Evolutionary conservation across 2,113 vertebrate genomes (phyloP), one percentile per base, ranked within the genome.

Genomic region (Petroica traversi): DNA sequence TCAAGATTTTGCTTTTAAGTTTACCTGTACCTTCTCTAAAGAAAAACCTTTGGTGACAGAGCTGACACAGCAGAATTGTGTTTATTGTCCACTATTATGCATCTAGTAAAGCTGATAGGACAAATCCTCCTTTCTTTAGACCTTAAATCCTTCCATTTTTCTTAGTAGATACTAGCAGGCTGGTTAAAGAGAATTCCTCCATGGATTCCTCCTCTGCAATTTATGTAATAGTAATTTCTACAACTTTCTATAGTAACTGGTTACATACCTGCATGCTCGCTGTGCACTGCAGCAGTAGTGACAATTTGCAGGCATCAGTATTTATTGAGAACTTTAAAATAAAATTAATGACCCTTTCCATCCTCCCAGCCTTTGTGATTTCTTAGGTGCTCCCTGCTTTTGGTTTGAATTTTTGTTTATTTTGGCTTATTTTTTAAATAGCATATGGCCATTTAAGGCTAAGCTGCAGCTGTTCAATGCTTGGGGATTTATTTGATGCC

Each of bases 201-300:
- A 6, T 12, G 61, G 57, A 38, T 2, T 2, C 34, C 28, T 66
- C 43, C 54, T 78, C 61, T 88, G n/a, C 13, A 59, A n/a, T 72
- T 63, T 55, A 26, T 51, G 29, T 67, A 24, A 43, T 52, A 48
- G 48, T 26, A 0, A 25, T 92, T 90, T 88, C 63, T 73, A 8
- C n/a, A n/a, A 5, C 45, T 79, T 55, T 23, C 7, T 58, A 0
- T 46, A n/a, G 20, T 40, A 48, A 29, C 31, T 46, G 38, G 33
- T 46, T 34, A 31, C 0, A 2, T 45, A n/a, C 13, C 23, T 68
- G 24, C 15, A 6, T 0, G 0, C 38, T 75, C 59, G 55, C 46
- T 87, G 18, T 66, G 11, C 14, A 7, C 29, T 12, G 61, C 13
- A 29, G 26, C 23, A 38, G 23, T 5, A 45, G 40, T 43, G 36